These are phyloP conservation scores for Periophthalmus modestus DNA, from an alignment of 2,113 vertebrate genomes.

Conservation along the genomic window DNA sequence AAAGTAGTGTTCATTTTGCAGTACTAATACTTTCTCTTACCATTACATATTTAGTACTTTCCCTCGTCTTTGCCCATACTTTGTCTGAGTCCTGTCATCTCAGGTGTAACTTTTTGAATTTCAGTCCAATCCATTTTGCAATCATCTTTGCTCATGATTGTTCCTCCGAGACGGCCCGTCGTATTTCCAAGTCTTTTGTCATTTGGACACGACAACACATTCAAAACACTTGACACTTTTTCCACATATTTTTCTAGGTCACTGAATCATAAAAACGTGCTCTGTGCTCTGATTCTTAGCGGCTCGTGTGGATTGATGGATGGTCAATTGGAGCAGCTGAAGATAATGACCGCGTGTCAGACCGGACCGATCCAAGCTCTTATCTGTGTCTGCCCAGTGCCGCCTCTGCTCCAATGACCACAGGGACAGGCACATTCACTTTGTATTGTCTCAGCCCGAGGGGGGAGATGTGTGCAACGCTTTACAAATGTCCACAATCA, in stretches of 20 bases:
- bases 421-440: slow-evolving; percentile 54
- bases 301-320: slow-evolving; percentile 70
- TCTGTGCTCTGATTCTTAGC: slow-evolving; percentile 21
- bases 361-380: slow-evolving; percentile 74
- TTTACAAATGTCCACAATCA: slow-evolving; percentile 23
- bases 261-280: slow-evolving; percentile 59
- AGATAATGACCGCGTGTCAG: slow-evolving; percentile 76
- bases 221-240: slow-evolving; percentile 56
- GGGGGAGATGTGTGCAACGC: slow-evolving; percentile 29
- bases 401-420: slow-evolving; percentile 66
- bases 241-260: slow-evolving; percentile 47
- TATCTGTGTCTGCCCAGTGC: slow-evolving; percentile 74
- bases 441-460: slow-evolving; percentile 57
- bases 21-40: too few species aligned
- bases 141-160: slow-evolving; percentile 36
- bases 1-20: too few species aligned
- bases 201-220: slow-evolving; percentile 24
- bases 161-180: slow-evolving; percentile 14
- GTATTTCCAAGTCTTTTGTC: slow-evolving; percentile 4
- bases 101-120: slow-evolving; percentile 35
- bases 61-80: not conserved
- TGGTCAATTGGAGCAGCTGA: slow-evolving; percentile 67
- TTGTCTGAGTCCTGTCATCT: slow-evolving; percentile 20
- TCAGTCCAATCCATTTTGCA: not conserved
- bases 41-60: too few species aligned